Percentiles rank a stretch among this genome's conserved stretches.
phyloP scores from a whole-genome alignment of 2,888 invertebrate genomes.

The Rotaria sp. region DNA sequence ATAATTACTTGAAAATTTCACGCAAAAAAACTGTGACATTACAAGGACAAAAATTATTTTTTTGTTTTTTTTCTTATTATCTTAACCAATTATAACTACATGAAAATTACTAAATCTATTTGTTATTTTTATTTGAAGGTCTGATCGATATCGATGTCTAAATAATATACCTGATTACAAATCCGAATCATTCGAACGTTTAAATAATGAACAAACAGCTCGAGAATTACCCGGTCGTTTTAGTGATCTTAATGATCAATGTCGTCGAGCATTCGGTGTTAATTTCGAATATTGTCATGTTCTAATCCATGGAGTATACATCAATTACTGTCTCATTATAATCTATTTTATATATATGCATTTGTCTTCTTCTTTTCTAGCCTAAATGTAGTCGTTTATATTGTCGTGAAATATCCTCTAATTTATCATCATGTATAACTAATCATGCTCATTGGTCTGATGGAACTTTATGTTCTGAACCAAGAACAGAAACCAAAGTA shows the following conservation, averaged over 20 bases:
- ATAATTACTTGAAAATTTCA: too few relatives aligned
- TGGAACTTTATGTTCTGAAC: not conserved
- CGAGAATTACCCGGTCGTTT: conserved; percentile 21
- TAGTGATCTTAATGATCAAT: conserved; percentile 7
- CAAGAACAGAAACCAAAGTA: not conserved
- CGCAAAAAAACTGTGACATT: not conserved
- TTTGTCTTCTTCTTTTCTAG: not conserved
- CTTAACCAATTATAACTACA: too few relatives aligned
- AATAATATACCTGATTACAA: not conserved
- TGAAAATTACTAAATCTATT: too few relatives aligned
- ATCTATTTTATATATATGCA: too few relatives aligned
- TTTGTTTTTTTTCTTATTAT: not conserved
- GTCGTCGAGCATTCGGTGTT: not conserved
- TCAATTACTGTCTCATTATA: not conserved
- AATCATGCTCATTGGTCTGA: conserved; percentile 23
- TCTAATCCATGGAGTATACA: not conserved
- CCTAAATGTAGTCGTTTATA: not conserved
- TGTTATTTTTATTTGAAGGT: not conserved
- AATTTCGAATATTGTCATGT: conserved; percentile 5
- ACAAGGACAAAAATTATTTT: conserved; percentile 1
- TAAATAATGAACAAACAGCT: conserved; percentile 4
- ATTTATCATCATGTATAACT: not conserved
- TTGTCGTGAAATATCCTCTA: not conserved
- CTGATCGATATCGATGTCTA: conserved; percentile 17
- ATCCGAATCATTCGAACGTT: not conserved